Evolutionary conservation across 1,140 invertebrate genomes (phyloP).

Genomic region (Pachypeltis micranthus): DNA sequence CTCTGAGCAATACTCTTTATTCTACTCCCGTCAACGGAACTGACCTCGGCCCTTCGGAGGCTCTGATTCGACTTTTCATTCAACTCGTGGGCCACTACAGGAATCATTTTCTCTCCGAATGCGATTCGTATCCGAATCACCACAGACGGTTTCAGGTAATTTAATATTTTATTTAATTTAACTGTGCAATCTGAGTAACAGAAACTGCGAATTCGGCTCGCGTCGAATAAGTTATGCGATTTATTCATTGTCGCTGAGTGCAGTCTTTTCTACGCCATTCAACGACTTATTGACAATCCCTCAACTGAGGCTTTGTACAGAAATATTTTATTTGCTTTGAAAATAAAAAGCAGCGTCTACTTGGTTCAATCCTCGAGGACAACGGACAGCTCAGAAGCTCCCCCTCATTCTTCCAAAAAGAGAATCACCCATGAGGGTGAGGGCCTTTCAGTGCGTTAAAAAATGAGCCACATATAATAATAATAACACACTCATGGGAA

Average conservation of each 20-base stretch:
- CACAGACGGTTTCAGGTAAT: conserved; percentile 20
- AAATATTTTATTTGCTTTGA: not conserved
- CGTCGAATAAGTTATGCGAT: not conserved
- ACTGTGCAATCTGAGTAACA: not conserved
- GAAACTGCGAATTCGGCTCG: not conserved
- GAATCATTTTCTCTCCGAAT: conserved; percentile 27
- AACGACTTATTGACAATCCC: not conserved
- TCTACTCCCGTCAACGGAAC: conserved; percentile 21
- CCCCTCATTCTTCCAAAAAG: no score
- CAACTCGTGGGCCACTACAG: conserved; percentile 49
- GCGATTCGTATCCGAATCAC: not conserved
- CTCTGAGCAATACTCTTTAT: conserved; percentile 47
- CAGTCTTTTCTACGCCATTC: not conserved
- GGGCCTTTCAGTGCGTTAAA: not conserved
- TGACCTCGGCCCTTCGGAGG: conserved; percentile 53
- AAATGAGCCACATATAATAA: no score
- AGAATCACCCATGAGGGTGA: not conserved
- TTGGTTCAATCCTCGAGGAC: no score
- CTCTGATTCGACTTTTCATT: conserved; percentile 53
- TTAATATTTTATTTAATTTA: not conserved
- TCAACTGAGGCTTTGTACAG: not conserved
- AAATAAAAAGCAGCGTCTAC: not conserved
- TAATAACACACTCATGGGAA: no score
- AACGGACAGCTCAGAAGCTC: no score
- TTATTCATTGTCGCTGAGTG: not conserved